Conservation (phyloP, 2,888 invertebrate genomes). For the Drosophila anomelani region DNA sequence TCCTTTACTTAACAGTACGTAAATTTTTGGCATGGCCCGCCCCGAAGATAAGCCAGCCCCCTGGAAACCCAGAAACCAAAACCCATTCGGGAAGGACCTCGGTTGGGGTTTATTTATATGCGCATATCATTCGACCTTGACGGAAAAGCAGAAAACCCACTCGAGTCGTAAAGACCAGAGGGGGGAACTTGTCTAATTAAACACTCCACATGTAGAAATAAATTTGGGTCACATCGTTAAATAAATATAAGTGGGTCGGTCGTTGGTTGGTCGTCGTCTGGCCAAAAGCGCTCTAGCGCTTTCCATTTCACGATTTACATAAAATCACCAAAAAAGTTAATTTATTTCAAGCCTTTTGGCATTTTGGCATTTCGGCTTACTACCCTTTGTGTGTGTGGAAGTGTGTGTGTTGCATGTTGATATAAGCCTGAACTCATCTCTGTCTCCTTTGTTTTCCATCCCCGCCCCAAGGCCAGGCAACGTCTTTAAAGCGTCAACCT, state of each 20-base stretch:
- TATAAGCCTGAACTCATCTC: slow-evolving; percentile 46
- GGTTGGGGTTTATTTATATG: slow-evolving; percentile 58
- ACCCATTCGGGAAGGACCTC: slow-evolving; percentile 24
- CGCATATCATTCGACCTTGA: slow-evolving; percentile 77
- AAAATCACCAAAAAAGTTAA: slow-evolving; percentile 78
- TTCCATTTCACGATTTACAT: slow-evolving; percentile 74
- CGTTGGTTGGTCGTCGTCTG: slow-evolving; percentile 38
- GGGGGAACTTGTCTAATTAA: slow-evolving; percentile 69
- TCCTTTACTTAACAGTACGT: slow-evolving; percentile 80
- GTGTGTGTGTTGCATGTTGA: slow-evolving; percentile 45
- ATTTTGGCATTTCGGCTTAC: slow-evolving; percentile 53
- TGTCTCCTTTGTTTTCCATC: slow-evolving; percentile 24
- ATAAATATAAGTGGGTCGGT: slow-evolving; percentile 79
- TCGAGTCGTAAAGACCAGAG: slow-evolving; percentile 72
- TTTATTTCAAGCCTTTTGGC: slow-evolving; percentile 78
- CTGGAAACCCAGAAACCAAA: slow-evolving; percentile 11
- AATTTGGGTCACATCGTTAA: slow-evolving; percentile 81
- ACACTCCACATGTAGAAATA: slow-evolving; percentile 77
- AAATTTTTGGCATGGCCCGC: slow-evolving; percentile 71
- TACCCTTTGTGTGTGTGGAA: slow-evolving; percentile 4
- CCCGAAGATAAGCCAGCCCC: slow-evolving; percentile 64
- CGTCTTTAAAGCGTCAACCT: slow-evolving; percentile 72
- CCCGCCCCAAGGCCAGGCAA: slow-evolving; percentile 39
- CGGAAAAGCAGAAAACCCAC: slow-evolving; percentile 52
- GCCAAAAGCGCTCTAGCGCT: slow-evolving; percentile 38